Percentiles rank a stretch among this genome's conserved stretches.
Evolutionary conservation across 2,888 invertebrate genomes (phyloP).

Genomic region (Raillietiella orientalis): DNA sequence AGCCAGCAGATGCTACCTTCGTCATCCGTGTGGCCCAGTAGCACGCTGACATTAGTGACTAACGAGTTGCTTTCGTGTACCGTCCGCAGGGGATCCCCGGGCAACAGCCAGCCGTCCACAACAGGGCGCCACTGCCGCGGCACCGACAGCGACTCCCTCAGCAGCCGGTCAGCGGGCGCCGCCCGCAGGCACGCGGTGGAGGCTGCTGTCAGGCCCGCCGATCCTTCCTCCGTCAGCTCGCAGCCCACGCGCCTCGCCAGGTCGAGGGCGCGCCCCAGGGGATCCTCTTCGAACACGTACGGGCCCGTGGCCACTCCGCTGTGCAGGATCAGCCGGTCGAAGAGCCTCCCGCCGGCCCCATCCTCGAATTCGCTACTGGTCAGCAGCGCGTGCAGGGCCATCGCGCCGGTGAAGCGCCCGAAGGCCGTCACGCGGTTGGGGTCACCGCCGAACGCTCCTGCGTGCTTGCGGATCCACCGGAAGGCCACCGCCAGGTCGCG

Average conservation of each 20-base stretch:
- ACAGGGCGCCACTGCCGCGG: constrained; percentile 9
- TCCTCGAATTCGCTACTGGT: too few relatives aligned
- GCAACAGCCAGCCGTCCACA: constrained; percentile 8
- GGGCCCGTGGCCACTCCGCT: constrained; percentile 9
- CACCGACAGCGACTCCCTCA: constrained; percentile 7
- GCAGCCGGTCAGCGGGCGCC: constrained; percentile 7
- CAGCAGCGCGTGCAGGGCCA: constrained; percentile 9
- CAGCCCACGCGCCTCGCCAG: constrained; percentile 3
- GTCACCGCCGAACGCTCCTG: constrained; percentile 11
- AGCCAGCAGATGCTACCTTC: constrained; percentile 10
- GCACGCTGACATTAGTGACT: constrained; percentile 7
- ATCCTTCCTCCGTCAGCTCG: too few relatives aligned
- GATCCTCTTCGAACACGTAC: constrained; percentile 2
- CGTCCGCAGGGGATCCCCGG: constrained; percentile 8
- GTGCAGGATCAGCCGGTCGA: constrained; percentile 9
- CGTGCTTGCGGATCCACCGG: constrained; percentile 10
- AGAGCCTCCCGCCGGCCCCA: constrained; percentile 7
- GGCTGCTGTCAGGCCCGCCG: neutral
- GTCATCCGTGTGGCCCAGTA: constrained; percentile 9
- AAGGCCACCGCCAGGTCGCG: constrained; percentile 11
- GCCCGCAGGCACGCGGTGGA: constrained; percentile 7
- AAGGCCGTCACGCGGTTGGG: constrained; percentile 10
- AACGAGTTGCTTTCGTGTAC: constrained; percentile 6
- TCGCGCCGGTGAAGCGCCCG: constrained; percentile 11
- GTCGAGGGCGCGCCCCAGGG: neutral